Base-by-base conservation (phyloP, 2,113 vertebrate species). In the Eleginops maclovinus region DNA sequence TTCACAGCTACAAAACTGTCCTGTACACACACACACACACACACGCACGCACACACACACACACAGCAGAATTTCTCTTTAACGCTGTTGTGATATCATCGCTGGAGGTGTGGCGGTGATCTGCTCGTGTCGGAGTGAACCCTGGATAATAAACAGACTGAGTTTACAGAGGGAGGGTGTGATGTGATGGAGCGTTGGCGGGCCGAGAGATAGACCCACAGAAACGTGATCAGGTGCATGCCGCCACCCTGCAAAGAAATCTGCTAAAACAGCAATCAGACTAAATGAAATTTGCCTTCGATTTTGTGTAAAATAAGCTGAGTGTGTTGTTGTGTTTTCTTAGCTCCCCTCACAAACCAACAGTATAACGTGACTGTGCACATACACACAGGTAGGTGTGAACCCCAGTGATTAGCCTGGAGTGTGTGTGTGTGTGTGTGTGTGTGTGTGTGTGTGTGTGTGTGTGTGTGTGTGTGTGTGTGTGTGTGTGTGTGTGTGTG, bases 1-100 rank as follows among this genome's bases (percentile, higher is more conserved):
- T 86, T 84, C 87, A 84, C 78, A 84, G 84, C 79, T 77, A 73
- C 51, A 79, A 26, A 81, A 72, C 44, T 22, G 24, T 86, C 72
- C 83, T 69, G 81, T 65, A 79, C 66, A 81, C 79, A 86, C 79
- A 46, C 56, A 85, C 50, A 72, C 72, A 73, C 78, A 84, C 47
- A 17, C 50, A 72, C 72, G 73, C 78, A 84, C 47, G n/a, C 66
- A 81, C 79, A 86, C 79, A 46, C 56, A 85, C 50, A 72, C 72
- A 73, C 78, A 84, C 47, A 17, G 60, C 53, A 59, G 15, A 70
- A 1, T 11, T 61, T 64, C 31, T 41, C 58, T 64, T 41, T 8
- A n/a, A 31, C 17, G 12, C 31, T 58, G 50, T 9, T 59, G 28
- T 12, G 26, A 41, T 24, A 14, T 31, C 19, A 10, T 8, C 0